phyloP scores from a whole-genome alignment of 2,888 invertebrate genomes.

The Cantharis lateralis region DNA sequence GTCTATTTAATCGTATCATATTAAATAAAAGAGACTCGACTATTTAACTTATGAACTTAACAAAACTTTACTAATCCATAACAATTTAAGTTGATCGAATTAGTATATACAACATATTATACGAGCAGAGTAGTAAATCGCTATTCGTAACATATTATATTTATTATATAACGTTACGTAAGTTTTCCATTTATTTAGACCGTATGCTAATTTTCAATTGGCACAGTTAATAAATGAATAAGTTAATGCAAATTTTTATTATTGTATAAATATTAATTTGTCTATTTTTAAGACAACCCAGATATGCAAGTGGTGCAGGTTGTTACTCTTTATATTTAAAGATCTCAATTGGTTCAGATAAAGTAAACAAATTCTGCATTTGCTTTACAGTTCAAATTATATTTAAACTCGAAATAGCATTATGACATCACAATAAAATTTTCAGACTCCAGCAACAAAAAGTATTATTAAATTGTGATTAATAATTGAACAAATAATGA shows the following conservation, averaged over 20 bases:
- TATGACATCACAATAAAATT: background rate
- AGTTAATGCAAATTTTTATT: background rate
- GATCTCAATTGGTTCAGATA: constrained; percentile 13
- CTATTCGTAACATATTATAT: background rate
- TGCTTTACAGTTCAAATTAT: background rate
- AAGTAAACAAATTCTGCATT: constrained; percentile 6
- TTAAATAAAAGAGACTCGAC: background rate
- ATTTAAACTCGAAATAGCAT: background rate
- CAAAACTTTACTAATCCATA: constrained; percentile 14
- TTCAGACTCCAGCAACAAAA: background rate
- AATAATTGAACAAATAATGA: background rate
- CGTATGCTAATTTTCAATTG: background rate
- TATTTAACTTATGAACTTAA: constrained; percentile 12
- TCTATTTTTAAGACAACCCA: constrained; percentile 21
- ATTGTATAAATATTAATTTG: background rate
- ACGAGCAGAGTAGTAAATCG: background rate
- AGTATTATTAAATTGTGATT: background rate
- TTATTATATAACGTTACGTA: background rate
- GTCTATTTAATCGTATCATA: background rate
- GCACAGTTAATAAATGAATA: background rate
- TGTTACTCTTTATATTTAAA: constrained; percentile 22
- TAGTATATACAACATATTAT: background rate
- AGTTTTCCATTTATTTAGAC: background rate
- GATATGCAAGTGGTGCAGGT: constrained; percentile 15
- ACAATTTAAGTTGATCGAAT: constrained; percentile 21